Base-by-base conservation (phyloP, 2,797 vertebrate species). In the Myripristis murdjan region DNA sequence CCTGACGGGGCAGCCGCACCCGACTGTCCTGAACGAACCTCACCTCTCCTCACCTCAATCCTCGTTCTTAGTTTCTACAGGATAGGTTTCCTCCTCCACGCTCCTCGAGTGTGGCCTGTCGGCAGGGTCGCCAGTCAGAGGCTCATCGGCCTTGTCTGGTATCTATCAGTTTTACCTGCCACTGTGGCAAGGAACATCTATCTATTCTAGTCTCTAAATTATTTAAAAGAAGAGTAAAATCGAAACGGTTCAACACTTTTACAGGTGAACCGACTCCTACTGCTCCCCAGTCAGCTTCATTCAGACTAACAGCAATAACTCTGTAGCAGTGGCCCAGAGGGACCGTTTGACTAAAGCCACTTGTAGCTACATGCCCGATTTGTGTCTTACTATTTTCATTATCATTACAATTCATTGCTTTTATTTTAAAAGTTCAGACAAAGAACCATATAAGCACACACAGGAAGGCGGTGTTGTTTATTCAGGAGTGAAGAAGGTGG, bases 291-390 rank as follows among this genome's bases (percentile, higher is more conserved):
- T 11, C 35, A 12, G 35, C 35, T 12, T 12, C 35, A 14, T 14
- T 12, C 10, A 1, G 2, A 39, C 14, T 12, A 39, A 20, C 24
- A 61, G 18, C 52, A 57, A 37, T 39, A 4, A 9, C 33, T 15
- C 37, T 56, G 2, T 0, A 33, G 23, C 46, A 1, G 48, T 26
- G 47, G 63, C 39, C 35, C 64, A 41, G 5, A 56, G 35, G 35
- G 71, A 82, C 63, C 70, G 0, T 20, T 26, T 16, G 22, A 39
- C 6, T 62, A 6, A 47, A 1, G 5, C 73, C 76, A 57, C 80
- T 62, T 48, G 64, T 12, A 12, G 52, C 86, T 70, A 70, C 75
- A 52, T 26, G 28, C 28, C 33, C 10, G 52, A 52, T 55, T 61
- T 57, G 52, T 54, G 70, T 72, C 57, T 67, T 47, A 47, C 12